These are phyloP conservation scores for Drosophila willistoni DNA, from an alignment of 1,140 invertebrate genomes.

Conservation along the genomic window DNA sequence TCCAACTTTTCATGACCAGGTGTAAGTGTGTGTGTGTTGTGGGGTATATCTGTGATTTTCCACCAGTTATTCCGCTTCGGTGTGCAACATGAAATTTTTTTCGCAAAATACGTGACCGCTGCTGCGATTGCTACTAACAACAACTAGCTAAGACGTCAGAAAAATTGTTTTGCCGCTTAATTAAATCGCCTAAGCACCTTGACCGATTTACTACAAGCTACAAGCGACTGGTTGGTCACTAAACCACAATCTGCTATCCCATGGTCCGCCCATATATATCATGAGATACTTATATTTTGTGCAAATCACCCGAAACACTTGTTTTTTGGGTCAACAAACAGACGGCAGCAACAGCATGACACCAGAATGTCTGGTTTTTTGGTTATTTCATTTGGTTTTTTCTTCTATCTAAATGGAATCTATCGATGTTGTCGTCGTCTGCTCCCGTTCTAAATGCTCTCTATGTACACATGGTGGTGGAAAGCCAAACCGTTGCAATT, in stretches of 20 bases:
- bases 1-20: slow-evolving; percentile 58
- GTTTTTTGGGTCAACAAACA: slow-evolving; percentile 48
- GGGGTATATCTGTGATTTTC: slow-evolving; percentile 47
- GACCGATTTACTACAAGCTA: slow-evolving; percentile 55
- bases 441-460: slow-evolving; percentile 57
- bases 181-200: slow-evolving; percentile 78
- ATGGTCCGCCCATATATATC: slow-evolving; percentile 9
- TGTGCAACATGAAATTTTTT: slow-evolving; percentile 37
- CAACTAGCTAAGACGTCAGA: slow-evolving; percentile 14
- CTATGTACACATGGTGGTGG: slow-evolving; percentile 8
- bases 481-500: slow-evolving; percentile 57
- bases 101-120: slow-evolving; percentile 65
- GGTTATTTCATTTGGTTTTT: slow-evolving; percentile 11
- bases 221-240: neutral
- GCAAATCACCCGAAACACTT: slow-evolving; percentile 71
- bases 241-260: neutral
- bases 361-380: slow-evolving; percentile 45
- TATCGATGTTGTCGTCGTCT: slow-evolving; percentile 9
- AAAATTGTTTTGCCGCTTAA: slow-evolving; percentile 56
- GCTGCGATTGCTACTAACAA: slow-evolving; percentile 2
- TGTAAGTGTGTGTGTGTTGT: slow-evolving; percentile 11
- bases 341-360: neutral
- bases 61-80: slow-evolving; percentile 61
- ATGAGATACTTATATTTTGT: slow-evolving; percentile 52
- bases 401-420: neutral